Percentiles rank a stretch among this genome's conserved stretches.
Conservation (phyloP, 1,140 invertebrate species). For the Augochlora pura region DNA sequence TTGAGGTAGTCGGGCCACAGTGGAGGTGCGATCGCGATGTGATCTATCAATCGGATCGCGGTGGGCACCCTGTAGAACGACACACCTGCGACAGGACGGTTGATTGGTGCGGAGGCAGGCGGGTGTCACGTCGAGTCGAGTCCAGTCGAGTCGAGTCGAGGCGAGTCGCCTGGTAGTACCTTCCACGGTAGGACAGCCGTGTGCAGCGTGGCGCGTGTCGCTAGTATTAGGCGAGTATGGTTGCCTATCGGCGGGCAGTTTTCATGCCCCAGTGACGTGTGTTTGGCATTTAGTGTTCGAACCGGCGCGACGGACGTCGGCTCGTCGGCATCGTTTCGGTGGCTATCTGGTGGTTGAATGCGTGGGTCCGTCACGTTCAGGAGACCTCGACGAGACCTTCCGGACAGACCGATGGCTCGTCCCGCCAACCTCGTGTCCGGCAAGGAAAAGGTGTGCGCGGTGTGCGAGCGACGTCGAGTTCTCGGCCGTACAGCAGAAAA, state of each 20-base stretch:
- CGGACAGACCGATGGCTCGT: constrained; percentile 26
- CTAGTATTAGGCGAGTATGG: constrained; percentile 7
- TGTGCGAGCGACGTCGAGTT: neutral
- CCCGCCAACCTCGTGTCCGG: neutral
- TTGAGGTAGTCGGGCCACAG: too few relatives aligned
- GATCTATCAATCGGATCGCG: too few relatives aligned
- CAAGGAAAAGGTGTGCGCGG: constrained; percentile 12
- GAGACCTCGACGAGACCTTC: constrained; percentile 11
- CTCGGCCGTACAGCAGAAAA: neutral
- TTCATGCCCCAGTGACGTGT: constrained; percentile 4
- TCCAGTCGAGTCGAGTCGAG: constrained; percentile 4
- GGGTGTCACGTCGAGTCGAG: too few relatives aligned
- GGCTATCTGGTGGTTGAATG: neutral
- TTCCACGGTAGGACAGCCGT: constrained; percentile 7
- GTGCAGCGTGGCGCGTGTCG: constrained; percentile 2
- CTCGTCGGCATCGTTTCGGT: neutral
- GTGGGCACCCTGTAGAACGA: neutral
- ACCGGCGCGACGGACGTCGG: neutral
- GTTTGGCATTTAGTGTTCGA: neutral
- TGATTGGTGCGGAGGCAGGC: neutral
- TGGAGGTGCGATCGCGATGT: too few relatives aligned
- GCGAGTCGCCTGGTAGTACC: neutral
- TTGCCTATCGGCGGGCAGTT: neutral
- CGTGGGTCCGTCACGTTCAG: neutral
- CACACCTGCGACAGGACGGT: constrained; percentile 24